A percentile compares a stretch with the other conserved stretches of the same genome.
These are phyloP conservation scores for Abscondita cerata DNA, from an alignment of 2,888 invertebrate genomes.

Conservation along the genomic window DNA sequence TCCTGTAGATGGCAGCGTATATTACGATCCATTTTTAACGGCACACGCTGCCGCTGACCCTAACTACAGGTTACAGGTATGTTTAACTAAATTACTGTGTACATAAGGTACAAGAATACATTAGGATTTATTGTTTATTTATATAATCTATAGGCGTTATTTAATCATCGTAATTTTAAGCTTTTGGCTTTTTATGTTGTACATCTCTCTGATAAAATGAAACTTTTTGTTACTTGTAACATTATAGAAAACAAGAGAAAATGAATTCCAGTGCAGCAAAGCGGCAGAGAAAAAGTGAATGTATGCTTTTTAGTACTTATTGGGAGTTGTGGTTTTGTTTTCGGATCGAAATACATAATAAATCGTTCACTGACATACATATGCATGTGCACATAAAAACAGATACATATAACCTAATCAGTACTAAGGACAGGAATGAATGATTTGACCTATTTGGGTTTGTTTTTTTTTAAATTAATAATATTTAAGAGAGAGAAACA, in stretches of 20 bases:
- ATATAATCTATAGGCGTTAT: background rate
- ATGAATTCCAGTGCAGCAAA: slow-evolving; percentile 3
- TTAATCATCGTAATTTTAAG: background rate
- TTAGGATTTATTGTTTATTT: background rate
- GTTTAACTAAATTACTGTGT: slow-evolving; percentile 40
- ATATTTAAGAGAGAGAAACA: no score
- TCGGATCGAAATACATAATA: background rate
- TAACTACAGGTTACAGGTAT: slow-evolving; percentile 91
- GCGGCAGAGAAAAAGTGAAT: slow-evolving; percentile 8
- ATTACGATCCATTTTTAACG: slow-evolving; percentile 92
- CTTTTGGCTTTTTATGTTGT: slow-evolving; percentile 11
- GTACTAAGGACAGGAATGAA: background rate
- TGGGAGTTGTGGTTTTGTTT: background rate
- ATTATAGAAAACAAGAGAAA: background rate
- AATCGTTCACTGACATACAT: background rate
- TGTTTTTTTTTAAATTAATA: no score
- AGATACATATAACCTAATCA: slow-evolving; percentile 3
- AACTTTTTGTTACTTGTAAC: background rate
- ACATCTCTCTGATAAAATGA: background rate
- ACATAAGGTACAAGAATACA: background rate
- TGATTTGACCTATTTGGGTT: background rate
- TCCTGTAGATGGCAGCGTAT: slow-evolving; percentile 74
- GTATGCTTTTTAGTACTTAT: slow-evolving; percentile 8
- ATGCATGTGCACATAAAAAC: slow-evolving; percentile 5
- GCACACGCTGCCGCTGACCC: slow-evolving; percentile 86